Evolutionary conservation across 37 sponge, comb jelly and placozoan genomes (phyloP), one percentile per base, ranked within the genome.

Genomic region (Amphimedon queenslandica): DNA sequence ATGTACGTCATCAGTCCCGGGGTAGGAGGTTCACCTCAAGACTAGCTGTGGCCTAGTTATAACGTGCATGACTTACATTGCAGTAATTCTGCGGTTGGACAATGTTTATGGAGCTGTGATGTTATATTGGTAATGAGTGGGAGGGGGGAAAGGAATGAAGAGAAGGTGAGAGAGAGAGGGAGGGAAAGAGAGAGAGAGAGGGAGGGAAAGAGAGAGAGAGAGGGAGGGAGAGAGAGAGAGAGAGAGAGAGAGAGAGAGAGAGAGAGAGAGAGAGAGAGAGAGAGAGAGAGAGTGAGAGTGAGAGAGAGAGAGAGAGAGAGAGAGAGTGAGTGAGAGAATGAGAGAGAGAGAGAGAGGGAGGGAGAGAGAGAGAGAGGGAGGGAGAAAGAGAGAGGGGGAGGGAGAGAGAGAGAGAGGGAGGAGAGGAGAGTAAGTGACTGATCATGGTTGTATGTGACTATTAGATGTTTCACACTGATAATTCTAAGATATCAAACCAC

Each of bases 341-440:
- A 63, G 30, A 55, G 32, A 72, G 36, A 72, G 40, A 61, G 42
- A 28, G 42, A 61, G 64, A 61, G 42, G 16, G 64, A 61, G 40
- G n/a, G 64, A 38, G 42, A 65, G 77, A 47, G 55, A 63, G 75
- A 63, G 64, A 63, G 75, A 63, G 64, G 61, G 75, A 74, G 53
- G 42, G 76, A 63, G 66, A 63, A 65, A 63, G 66, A 63, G 76
- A 63, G 53, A 63, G 76, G 42, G 66, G 42, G 76, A 63, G 66
- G 42, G 76, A 63, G 66, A 75, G 76, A 63, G 53, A 75, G 76
- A 75, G 53, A 75, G 66, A 75, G 64, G 40, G 75, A 74, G 42
- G 56, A 39, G 56, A 31, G 56, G 35, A 72, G 40, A 36, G 68
- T 67, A n/a, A 21, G 30, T 20, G 23, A 30, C 30, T 58, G 61